phyloP scores from a whole-genome alignment of 2,888 invertebrate genomes.

The Lasius platythorax region DNA sequence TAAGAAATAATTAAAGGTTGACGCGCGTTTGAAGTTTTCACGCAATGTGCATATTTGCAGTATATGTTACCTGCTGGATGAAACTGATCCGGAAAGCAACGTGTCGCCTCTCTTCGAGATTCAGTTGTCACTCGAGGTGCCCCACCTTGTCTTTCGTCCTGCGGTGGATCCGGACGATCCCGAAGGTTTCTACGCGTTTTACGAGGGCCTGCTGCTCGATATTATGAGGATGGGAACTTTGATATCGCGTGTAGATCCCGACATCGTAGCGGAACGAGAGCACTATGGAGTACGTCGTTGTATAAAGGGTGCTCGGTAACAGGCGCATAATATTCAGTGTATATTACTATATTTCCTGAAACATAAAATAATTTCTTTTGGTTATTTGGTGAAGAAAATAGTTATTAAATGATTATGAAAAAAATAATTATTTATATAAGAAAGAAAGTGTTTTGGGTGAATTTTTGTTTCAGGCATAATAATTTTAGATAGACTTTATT shows the following conservation, averaged over 20 bases:
- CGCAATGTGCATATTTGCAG: slow-evolving; percentile 81
- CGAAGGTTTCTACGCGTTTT: slow-evolving; percentile 90
- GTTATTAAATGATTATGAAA: not conserved
- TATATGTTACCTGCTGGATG: slow-evolving; percentile 88
- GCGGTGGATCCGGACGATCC: slow-evolving; percentile 90
- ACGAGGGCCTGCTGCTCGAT: slow-evolving; percentile 91
- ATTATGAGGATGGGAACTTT: slow-evolving; percentile 92
- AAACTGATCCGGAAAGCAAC: slow-evolving; percentile 88
- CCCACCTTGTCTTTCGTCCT: slow-evolving; percentile 91
- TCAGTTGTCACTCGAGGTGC: slow-evolving; percentile 90
- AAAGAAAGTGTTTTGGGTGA: too few relatives aligned
- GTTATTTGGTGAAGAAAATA: not conserved
- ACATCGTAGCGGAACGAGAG: slow-evolving; percentile 72
- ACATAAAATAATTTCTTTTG: slow-evolving; percentile 2
- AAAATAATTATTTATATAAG: too few relatives aligned
- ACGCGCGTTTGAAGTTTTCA: not conserved
- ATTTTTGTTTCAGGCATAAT: too few relatives aligned
- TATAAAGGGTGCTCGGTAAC: slow-evolving; percentile 14
- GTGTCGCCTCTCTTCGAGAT: slow-evolving; percentile 92
- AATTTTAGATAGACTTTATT: not conserved
- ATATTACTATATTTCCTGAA: not conserved
- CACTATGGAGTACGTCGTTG: slow-evolving; percentile 79
- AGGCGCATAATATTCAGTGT: slow-evolving; percentile 17
- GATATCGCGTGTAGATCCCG: slow-evolving; percentile 88
- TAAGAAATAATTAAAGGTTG: not conserved